These are phyloP conservation scores for Myotis pilosus DNA, from an alignment of 2,797 vertebrate genomes.

Conservation along the genomic window DNA sequence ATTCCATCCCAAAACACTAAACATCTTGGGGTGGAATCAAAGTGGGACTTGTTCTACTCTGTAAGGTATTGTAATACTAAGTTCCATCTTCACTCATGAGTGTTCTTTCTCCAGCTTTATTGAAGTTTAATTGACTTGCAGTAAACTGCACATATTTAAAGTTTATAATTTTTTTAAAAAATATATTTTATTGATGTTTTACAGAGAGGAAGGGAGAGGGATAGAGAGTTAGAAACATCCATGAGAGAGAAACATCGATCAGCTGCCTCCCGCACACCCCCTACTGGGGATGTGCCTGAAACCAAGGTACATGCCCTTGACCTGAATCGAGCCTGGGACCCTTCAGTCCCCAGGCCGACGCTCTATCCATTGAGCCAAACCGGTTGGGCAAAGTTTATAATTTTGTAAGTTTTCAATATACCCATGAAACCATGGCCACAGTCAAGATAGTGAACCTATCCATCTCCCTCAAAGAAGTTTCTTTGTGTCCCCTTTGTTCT, in stretches of 20 bases:
- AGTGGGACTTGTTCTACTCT: background rate
- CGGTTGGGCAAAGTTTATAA: background rate
- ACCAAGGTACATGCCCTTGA: no score
- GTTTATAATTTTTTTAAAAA: background rate
- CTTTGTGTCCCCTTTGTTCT: background rate
- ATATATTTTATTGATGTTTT: no score
- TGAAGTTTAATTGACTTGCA: background rate
- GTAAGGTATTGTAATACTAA: background rate
- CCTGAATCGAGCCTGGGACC: no score
- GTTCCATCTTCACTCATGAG: slow-evolving; percentile 68
- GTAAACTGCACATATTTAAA: background rate
- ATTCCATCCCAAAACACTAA: background rate
- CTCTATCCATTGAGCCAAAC: no score
- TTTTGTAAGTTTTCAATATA: background rate
- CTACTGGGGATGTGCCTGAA: no score
- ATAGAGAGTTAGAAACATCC: no score
- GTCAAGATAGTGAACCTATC: background rate
- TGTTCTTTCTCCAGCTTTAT: background rate
- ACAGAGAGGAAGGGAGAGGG: no score
- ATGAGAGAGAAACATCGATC: no score
- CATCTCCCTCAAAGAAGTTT: background rate
- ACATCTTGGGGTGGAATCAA: background rate
- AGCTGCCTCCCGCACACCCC: no score
- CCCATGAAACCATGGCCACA: background rate
- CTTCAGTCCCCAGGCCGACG: no score